Evolutionary conservation across 2,888 invertebrate genomes (phyloP).

Genomic region (Salpingus planirostris): DNA sequence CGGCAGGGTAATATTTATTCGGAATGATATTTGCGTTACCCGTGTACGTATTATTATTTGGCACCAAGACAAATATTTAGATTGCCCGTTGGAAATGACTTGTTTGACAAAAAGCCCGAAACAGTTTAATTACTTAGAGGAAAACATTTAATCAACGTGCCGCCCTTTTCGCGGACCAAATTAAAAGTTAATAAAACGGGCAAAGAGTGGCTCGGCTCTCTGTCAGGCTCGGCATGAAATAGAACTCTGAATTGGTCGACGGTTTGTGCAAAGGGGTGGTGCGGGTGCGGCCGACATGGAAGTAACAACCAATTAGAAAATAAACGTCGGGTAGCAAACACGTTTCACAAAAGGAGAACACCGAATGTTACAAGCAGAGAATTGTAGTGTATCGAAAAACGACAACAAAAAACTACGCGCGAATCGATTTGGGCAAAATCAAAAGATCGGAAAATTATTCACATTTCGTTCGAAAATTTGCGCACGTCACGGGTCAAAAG

Average conservation of each 20-base stretch:
- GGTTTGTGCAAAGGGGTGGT: conserved; percentile 1
- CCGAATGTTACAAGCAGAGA: no score
- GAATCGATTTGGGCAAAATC: no score
- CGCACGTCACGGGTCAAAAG: no score
- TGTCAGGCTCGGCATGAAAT: conserved; percentile 4
- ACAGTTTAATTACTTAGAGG: conserved; percentile 13
- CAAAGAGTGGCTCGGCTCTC: conserved; percentile 3
- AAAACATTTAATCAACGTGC: conserved; percentile 12
- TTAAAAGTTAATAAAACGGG: conserved; percentile 12
- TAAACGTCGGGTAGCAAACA: conserved; percentile 3
- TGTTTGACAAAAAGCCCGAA: conserved; percentile 9
- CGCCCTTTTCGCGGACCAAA: conserved; percentile 8
- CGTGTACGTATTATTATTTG: no score
- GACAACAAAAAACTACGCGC: no score
- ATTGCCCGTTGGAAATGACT: conserved; percentile 7
- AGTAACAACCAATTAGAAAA: conserved; percentile 9
- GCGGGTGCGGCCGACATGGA: conserved; percentile 7
- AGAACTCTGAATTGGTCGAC: no score
- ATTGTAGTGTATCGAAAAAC: no score
- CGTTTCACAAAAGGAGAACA: conserved; percentile 1
- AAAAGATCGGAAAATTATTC: no score
- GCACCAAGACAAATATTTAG: conserved; percentile 1
- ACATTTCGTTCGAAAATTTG: no score
- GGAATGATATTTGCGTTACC: no score
- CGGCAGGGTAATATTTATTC: no score